Evolutionary conservation across 2,888 invertebrate species (phyloP).

Genomic region (Scaptomyza cyrtandrae): DNA sequence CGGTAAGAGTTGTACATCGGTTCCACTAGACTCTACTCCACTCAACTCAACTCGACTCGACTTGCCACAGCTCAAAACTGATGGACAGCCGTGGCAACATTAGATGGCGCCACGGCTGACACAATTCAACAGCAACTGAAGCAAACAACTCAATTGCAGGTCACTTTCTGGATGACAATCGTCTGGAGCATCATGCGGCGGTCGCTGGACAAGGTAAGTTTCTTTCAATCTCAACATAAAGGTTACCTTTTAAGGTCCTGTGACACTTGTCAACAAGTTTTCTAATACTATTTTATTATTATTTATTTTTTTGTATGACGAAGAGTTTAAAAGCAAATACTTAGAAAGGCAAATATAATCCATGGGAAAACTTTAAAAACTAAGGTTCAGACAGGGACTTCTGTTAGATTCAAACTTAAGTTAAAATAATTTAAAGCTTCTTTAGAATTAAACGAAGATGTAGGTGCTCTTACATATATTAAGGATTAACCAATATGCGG

Average conservation of each 20-base stretch:
- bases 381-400: no score
- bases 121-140: conserved; percentile 61
- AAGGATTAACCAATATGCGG: no score
- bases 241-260: conserved; percentile 66
- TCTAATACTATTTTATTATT: conserved; percentile 15
- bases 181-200: conserved; percentile 84
- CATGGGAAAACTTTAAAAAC: no score
- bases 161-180: conserved; percentile 84
- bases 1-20: conserved; percentile 48
- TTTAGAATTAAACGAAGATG: no score
- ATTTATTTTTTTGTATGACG: not conserved
- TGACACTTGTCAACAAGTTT: conserved; percentile 72
- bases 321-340: not conserved
- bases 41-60: conserved; percentile 23
- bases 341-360: not conserved
- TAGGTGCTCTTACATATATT: no score
- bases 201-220: conserved; percentile 81
- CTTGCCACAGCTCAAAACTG: conserved; percentile 34
- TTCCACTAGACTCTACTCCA: conserved; percentile 20
- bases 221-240: conserved; percentile 24
- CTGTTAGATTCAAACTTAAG: not conserved
- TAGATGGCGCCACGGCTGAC: conserved; percentile 76
- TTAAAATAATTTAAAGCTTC: no score
- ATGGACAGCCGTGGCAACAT: conserved; percentile 78
- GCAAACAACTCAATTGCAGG: conserved; percentile 82